Evolutionary conservation across 2,113 vertebrate species (phyloP), one percentile per base, ranked within the genome.

Genomic region (Xiphophorus maculatus): DNA sequence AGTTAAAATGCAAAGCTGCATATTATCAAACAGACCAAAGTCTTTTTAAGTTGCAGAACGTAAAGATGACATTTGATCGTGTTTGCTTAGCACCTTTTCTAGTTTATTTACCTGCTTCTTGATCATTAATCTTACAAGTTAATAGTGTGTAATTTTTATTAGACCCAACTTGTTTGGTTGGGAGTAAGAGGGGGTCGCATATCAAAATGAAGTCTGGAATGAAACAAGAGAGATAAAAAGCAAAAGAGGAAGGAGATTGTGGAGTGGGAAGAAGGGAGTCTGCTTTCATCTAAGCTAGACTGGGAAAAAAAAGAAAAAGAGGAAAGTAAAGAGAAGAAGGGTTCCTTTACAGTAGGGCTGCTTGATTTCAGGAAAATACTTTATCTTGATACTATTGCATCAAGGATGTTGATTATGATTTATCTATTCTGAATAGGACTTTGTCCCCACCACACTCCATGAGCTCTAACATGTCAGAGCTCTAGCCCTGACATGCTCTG

Each of bases 181-280:
- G 76, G 35, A 66, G 77, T 80, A 84, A 74, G 32, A 66, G 82
- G 51, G 27, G n/a, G 69, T 63, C 35, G 76, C 69, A 89, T 81
- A 75, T 89, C 83, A 72, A 64, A 86, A 67, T 63, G 28, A 64
- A 81, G 77, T 75, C 54, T 75, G 81, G 81, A 82, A 84, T 86
- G 77, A 88, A 88, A 81, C 37, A 9, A 79, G 65, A 4, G 32
- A 77, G 88, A 89, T 85, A 71, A 87, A 75, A 61, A 74, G 76
- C 61, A 22, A 37, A 40, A 83, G 19, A 66, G 72, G 61, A 70
- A 79, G 81, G 72, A 70, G 72, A 61, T 69, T 19, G 22, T 54
- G 71, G 35, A 29, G 61, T 28, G 66, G 70, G 42, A 30, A 74
- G 60, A 69, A 54, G 71, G 79, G 77, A 84, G 76, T 70, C n/a